A percentile compares a stretch with the other conserved stretches of the same genome.
Evolutionary conservation across 2,797 vertebrate species (phyloP).

Genomic region (Tapirus indicus): DNA sequence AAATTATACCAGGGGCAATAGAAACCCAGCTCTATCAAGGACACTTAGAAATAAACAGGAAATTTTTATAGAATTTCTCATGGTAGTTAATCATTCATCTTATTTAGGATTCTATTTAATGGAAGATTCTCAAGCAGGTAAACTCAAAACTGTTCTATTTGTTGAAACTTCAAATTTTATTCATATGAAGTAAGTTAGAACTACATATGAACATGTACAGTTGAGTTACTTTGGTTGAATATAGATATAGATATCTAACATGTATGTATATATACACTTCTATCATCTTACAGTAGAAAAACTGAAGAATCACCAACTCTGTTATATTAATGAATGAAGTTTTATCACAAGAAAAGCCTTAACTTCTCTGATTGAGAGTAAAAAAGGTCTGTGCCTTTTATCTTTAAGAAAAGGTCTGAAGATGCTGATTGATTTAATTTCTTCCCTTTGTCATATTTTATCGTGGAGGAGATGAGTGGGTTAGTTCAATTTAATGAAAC

Average conservation of each 20-base stretch:
- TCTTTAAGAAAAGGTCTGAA: neutral
- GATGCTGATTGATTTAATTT: neutral
- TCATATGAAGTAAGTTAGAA: conserved; percentile 14
- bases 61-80: conserved; percentile 58
- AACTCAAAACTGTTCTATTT: conserved; percentile 70
- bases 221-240: neutral
- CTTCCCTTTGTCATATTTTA: neutral
- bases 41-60: conserved; percentile 72
- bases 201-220: neutral
- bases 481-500: conserved; percentile 26
- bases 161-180: neutral
- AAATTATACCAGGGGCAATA: conserved; percentile 71
- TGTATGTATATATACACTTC: neutral
- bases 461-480: neutral
- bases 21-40: conserved; percentile 47
- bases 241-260: neutral
- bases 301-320: neutral
- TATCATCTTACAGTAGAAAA: neutral
- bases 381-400: neutral
- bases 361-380: neutral
- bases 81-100: conserved; percentile 51
- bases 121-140: conserved; percentile 64
- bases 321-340: neutral
- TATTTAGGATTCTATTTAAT: conserved; percentile 67
- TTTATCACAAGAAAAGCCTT: neutral